A percentile compares a stretch with the other conserved stretches of the same genome.
Evolutionary conservation across 2,888 invertebrate species (phyloP).

Genomic region (Ischnura elegans): DNA sequence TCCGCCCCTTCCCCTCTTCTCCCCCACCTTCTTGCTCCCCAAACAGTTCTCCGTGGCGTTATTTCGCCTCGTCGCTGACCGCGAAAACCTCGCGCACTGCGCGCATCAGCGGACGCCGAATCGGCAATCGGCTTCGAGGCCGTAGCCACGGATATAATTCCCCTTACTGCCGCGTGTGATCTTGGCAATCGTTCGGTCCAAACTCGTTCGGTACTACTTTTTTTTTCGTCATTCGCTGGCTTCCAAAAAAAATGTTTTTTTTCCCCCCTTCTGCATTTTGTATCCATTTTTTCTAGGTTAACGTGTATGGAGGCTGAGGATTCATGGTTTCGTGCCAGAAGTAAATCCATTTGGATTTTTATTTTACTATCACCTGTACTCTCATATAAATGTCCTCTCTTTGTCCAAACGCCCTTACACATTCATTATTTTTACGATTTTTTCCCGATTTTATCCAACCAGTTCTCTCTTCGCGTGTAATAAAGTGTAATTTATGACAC

Average conservation of each 20-base stretch:
- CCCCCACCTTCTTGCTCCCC: neutral
- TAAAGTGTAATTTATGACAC: no score
- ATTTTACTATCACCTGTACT: no score
- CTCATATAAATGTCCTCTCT: no score
- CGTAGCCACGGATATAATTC: neutral
- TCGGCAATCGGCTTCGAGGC: neutral
- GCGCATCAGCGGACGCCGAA: neutral
- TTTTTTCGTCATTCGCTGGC: no score
- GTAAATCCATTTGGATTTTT: neutral
- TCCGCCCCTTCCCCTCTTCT: neutral
- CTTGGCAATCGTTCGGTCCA: neutral
- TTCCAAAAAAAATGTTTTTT: neutral
- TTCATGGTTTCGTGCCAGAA: neutral
- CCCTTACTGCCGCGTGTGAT: neutral
- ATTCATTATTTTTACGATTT: no score
- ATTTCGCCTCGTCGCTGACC: conserved; percentile 18
- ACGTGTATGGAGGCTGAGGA: neutral
- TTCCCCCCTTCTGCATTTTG: neutral
- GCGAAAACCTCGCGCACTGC: neutral
- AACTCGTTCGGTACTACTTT: no score
- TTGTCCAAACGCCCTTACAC: no score
- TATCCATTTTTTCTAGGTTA: neutral
- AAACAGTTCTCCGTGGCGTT: neutral
- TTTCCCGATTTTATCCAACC: no score
- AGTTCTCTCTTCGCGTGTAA: no score